Conservation (phyloP, 2,797 vertebrate species). For the Poeciliopsis turneri region DNA sequence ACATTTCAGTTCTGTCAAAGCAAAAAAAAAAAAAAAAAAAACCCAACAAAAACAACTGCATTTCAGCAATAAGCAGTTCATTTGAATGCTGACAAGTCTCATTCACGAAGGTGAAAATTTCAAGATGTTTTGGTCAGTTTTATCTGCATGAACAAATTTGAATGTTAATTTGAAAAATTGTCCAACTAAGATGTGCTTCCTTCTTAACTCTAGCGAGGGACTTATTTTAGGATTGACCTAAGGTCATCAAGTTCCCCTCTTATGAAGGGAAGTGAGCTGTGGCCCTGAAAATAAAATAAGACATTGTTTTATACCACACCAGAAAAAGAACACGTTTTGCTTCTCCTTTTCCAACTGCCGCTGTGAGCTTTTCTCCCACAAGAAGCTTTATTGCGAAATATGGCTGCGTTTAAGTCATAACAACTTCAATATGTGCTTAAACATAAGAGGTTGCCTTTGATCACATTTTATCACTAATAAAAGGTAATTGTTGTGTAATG, state of each 20-base stretch:
- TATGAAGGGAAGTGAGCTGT: conserved; percentile 50
- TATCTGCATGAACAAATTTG: background rate
- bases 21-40: background rate
- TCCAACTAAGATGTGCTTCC: background rate
- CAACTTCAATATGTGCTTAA: background rate
- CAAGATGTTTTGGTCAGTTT: background rate
- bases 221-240: conserved; percentile 45
- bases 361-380: rapidly evolving
- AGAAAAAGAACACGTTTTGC: background rate
- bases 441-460: background rate
- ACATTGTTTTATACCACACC: conserved; percentile 14
- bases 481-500: conserved; percentile 48
- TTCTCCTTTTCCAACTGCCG: background rate
- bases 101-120: conserved; percentile 7
- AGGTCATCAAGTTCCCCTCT: conserved; percentile 31
- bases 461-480: conserved; percentile 12
- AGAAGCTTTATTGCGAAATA: conserved; percentile 6
- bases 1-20: conserved; percentile 4
- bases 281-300: conserved; percentile 20
- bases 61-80: too few relatives aligned
- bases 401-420: background rate
- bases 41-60: too few relatives aligned
- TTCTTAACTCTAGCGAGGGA: conserved; percentile 20
- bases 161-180: background rate
- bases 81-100: background rate